Conservation (phyloP, 2,113 vertebrate species). For the Pelusios castaneus region DNA sequence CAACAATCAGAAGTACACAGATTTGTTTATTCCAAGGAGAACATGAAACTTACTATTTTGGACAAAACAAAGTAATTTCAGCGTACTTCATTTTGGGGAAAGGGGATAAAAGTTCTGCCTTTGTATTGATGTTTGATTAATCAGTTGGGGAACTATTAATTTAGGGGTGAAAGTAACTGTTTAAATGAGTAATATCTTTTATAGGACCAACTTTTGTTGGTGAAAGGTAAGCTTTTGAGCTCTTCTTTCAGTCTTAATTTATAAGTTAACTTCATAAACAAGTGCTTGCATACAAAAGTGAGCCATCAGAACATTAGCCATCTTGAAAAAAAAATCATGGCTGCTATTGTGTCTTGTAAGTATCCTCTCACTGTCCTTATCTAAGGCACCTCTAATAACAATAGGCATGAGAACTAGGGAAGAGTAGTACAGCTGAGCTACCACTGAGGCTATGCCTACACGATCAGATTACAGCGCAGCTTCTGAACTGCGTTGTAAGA, state of each 20-base stretch:
- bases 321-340: neutral
- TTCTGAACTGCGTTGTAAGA: too few relatives aligned
- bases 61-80: neutral
- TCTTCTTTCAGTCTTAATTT: too few relatives aligned
- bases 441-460: too few relatives aligned
- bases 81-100: neutral
- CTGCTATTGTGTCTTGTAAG: neutral
- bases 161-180: neutral
- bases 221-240: too few relatives aligned
- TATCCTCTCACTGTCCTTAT: constrained; percentile 13
- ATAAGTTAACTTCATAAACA: neutral
- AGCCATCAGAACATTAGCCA: neutral
- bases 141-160: neutral
- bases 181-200: neutral
- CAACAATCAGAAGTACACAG: neutral
- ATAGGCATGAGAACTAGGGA: neutral
- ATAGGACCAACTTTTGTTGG: too few relatives aligned
- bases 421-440: neutral
- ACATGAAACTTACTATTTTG: neutral
- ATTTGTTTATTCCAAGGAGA: neutral
- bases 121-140: neutral
- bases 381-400: neutral
- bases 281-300: neutral
- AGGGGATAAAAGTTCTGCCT: neutral
- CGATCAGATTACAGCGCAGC: too few relatives aligned